Evolutionary conservation across 2,113 vertebrate species (phyloP).

Genomic region (Cavia porcellus): DNA sequence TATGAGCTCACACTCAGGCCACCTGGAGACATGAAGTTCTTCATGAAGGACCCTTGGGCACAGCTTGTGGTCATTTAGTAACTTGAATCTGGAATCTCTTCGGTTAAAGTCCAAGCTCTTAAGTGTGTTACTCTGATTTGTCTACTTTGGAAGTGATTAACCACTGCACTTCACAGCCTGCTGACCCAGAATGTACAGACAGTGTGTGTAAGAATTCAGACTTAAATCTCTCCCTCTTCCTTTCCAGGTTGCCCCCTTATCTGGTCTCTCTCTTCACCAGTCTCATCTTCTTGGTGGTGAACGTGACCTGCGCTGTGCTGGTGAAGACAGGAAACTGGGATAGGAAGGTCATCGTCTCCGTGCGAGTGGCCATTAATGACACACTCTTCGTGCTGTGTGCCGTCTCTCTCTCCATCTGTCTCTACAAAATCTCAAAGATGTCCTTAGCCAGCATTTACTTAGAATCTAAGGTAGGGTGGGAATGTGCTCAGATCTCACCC

Average conservation of each 20-base stretch:
- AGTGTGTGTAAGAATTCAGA: rapidly evolving
- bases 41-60: not conserved
- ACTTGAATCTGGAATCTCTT: not conserved
- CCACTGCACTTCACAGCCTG: not conserved
- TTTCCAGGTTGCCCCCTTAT: slow-evolving; percentile 93
- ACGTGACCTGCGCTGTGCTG: slow-evolving; percentile 95
- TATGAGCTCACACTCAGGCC: not conserved
- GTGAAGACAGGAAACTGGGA: slow-evolving; percentile 92
- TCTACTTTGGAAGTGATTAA: not conserved
- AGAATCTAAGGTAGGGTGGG: slow-evolving; percentile 94
- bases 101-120: not conserved
- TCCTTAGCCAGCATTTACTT: slow-evolving; percentile 97
- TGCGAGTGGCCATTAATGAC: slow-evolving; percentile 96
- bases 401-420: slow-evolving; percentile 94
- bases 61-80: not conserved
- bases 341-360: slow-evolving; percentile 91
- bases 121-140: not conserved
- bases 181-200: not conserved
- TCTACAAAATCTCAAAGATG: slow-evolving; percentile 98
- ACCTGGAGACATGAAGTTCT: rapidly evolving
- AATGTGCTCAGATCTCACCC: not conserved
- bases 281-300: slow-evolving; percentile 96
- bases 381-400: slow-evolving; percentile 95
- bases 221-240: slow-evolving; percentile 23
- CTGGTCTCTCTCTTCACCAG: slow-evolving; percentile 94